These are phyloP conservation scores for Itoplectis maculator DNA, from an alignment of 2,888 invertebrate species.

Conservation along the genomic window DNA sequence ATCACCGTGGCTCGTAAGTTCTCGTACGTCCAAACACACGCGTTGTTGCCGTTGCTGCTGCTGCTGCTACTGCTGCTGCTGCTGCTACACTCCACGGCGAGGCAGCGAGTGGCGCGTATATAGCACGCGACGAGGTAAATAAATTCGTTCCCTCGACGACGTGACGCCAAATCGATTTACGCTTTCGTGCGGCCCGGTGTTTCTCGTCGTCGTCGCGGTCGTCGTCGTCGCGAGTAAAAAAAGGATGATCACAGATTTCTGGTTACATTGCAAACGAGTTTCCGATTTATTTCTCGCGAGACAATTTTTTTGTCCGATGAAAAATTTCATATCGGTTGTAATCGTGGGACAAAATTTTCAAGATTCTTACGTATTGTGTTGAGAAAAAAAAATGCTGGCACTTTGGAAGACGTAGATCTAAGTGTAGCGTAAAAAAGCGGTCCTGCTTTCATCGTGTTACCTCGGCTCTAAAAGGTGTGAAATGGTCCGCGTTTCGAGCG, in stretches of 20 bases:
- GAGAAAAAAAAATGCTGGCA: constrained; percentile 29
- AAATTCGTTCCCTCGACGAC: constrained; percentile 66
- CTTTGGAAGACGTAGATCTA: constrained; percentile 9
- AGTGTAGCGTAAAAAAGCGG: not conserved
- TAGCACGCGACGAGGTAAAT: constrained; percentile 46
- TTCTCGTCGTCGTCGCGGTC: constrained; percentile 32
- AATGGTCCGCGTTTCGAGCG: constrained; percentile 1
- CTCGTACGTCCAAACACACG: constrained; percentile 69
- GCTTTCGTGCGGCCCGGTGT: constrained; percentile 40
- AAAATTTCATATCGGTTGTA: too few species aligned
- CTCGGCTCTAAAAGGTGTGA: constrained; percentile 9
- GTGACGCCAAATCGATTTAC: constrained; percentile 66
- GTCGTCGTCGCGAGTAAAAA: constrained; percentile 33
- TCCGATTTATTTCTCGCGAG: too few species aligned
- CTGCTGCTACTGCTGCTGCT: too few species aligned
- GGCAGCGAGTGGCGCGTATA: constrained; percentile 34
- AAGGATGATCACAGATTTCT: constrained; percentile 29
- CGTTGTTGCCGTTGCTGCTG: constrained; percentile 36
- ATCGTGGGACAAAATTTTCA: too few species aligned
- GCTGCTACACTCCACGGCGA: constrained; percentile 36
- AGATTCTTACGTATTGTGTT: too few species aligned
- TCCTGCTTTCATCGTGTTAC: constrained; percentile 10
- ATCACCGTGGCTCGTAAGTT: constrained; percentile 70
- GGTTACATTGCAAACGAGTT: not conserved
- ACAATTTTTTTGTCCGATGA: too few species aligned